phyloP scores from a whole-genome alignment of 2,113 vertebrate species.

The Proteles cristata region DNA sequence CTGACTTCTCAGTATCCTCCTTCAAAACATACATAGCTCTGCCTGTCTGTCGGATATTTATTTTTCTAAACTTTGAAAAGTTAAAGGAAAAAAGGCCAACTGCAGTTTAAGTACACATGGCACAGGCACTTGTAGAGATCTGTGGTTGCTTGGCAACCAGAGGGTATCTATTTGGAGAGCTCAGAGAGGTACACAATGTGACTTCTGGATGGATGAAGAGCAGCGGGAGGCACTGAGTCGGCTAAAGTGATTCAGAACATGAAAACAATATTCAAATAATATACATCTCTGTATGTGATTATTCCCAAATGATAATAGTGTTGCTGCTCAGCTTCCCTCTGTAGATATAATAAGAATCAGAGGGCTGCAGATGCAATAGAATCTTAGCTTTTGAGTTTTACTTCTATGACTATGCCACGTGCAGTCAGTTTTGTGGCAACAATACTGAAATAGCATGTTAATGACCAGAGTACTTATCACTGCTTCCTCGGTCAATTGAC shows the following conservation, averaged over 20 bases:
- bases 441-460: neutral
- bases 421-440: neutral
- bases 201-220: constrained; percentile 59
- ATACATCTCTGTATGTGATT: constrained; percentile 31
- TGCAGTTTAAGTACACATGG: constrained; percentile 62
- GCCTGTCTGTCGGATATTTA: constrained; percentile 37
- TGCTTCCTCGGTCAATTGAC: constrained; percentile 46
- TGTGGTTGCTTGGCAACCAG: constrained; percentile 77
- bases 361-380: neutral
- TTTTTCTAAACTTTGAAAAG: constrained; percentile 73
- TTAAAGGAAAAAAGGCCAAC: constrained; percentile 69
- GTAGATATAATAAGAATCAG: neutral
- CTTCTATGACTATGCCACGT: neutral
- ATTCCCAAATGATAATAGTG: neutral
- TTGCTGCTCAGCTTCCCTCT: neutral
- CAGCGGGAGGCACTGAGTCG: constrained; percentile 27
- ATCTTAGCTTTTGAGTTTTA: constrained; percentile 32
- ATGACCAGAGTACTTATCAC: neutral
- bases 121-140: constrained; percentile 63
- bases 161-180: constrained; percentile 67
- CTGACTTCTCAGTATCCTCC: neutral
- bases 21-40: constrained; percentile 8
- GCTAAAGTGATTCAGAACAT: constrained; percentile 12
- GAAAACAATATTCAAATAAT: constrained; percentile 43
- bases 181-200: constrained; percentile 46